Percentiles rank a stretch among this genome's conserved stretches.
phyloP scores from a whole-genome alignment of 2,113 vertebrate genomes.

The Jaculus jaculus region DNA sequence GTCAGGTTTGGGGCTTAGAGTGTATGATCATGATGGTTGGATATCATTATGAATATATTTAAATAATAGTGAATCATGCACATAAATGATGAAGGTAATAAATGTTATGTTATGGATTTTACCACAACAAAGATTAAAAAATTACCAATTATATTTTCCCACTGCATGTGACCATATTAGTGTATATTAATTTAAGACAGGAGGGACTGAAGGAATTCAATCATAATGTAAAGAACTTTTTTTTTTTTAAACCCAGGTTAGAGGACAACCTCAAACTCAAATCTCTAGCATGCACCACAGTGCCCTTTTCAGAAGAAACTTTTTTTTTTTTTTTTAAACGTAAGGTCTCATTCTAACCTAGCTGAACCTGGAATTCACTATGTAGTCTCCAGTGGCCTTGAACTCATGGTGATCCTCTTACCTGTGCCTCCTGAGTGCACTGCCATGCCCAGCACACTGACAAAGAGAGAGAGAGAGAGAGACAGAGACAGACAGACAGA shows the following conservation, averaged over 20 bases:
- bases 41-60: neutral
- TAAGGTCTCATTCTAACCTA: too few species aligned
- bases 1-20: neutral
- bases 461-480: too few species aligned
- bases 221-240: neutral
- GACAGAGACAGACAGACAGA: too few species aligned
- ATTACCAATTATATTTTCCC: neutral
- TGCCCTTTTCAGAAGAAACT: neutral
- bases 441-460: too few species aligned
- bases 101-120: neutral
- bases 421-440: too few species aligned
- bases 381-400: too few species aligned
- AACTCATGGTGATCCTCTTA: too few species aligned
- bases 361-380: too few species aligned
- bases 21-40: neutral
- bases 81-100: neutral
- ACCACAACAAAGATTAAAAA: neutral
- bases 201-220: neutral
- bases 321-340: too few species aligned
- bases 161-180: neutral
- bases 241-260: neutral
- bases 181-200: neutral
- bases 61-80: neutral
- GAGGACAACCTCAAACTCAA: neutral
- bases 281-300: neutral